Conservation (phyloP, 2,113 vertebrate species). For the Phyllostomus hastatus region DNA sequence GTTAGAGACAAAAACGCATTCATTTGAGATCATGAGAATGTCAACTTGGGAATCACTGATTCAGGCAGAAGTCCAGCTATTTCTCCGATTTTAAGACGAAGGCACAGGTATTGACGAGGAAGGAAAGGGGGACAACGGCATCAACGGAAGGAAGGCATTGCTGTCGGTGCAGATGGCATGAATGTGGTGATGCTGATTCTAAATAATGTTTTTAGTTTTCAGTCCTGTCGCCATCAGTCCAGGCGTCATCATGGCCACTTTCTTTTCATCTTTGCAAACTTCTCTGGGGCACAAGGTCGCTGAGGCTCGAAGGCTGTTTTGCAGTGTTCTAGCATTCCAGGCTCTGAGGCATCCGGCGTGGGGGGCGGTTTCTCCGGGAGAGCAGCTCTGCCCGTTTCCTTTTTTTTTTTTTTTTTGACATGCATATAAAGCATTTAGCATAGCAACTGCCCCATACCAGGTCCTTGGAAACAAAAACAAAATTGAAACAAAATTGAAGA, state of each 20-base stretch:
- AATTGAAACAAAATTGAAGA: not conserved
- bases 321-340: not conserved
- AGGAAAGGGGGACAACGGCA: not conserved
- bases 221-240: not conserved
- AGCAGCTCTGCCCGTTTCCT: not conserved
- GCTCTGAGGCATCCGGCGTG: not conserved
- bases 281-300: not conserved
- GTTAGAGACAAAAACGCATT: not conserved
- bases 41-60: not conserved
- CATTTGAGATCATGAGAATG: no score
- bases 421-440: not conserved
- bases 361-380: no score
- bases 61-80: not conserved
- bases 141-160: not conserved
- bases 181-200: not conserved
- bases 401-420: not conserved
- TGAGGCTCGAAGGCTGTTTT: not conserved
- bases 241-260: not conserved
- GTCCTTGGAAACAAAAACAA: not conserved
- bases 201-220: no score
- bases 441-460: not conserved
- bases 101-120: not conserved
- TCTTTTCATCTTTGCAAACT: not conserved
- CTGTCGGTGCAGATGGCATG: rapidly evolving
- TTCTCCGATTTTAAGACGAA: not conserved